A percentile compares a stretch with the other conserved stretches of the same genome.
Conservation (phyloP, 1,140 invertebrate species). For the Daktulosphaira vitifoliae region DNA sequence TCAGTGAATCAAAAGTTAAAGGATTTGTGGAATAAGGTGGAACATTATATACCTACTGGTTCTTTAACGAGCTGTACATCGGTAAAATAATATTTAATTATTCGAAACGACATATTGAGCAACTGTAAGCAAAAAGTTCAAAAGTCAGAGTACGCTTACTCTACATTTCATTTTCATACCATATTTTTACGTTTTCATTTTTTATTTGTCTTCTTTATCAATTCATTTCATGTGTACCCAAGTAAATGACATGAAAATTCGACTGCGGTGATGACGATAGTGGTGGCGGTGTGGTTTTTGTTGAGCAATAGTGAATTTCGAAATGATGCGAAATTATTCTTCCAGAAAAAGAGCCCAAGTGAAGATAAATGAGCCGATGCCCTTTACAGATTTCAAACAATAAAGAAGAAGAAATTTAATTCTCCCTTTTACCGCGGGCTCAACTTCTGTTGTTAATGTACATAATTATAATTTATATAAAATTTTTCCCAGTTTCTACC, state of each 20-base stretch:
- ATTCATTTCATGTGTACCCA: background rate
- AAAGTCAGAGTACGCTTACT: slow-evolving; percentile 4
- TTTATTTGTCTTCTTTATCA: background rate
- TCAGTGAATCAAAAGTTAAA: no score
- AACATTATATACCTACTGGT: no score
- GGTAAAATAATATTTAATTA: slow-evolving; percentile 14
- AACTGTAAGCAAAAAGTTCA: slow-evolving; percentile 6
- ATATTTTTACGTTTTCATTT: no score
- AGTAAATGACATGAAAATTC: slow-evolving; percentile 30
- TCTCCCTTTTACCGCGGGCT: background rate
- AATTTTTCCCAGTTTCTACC: background rate
- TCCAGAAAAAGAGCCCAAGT: slow-evolving; percentile 26
- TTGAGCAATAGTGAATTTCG: background rate
- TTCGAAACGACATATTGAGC: background rate
- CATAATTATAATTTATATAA: slow-evolving; percentile 26
- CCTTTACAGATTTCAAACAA: slow-evolving; percentile 16
- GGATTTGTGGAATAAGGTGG: no score
- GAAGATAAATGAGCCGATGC: slow-evolving; percentile 19
- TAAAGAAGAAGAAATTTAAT: slow-evolving; percentile 18
- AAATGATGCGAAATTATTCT: slow-evolving; percentile 22
- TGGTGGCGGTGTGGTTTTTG: background rate
- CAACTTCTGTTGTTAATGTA: slow-evolving; percentile 30
- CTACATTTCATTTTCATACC: no score
- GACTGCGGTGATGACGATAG: background rate
- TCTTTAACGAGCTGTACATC: background rate